Evolutionary conservation across 2,888 invertebrate species (phyloP), one percentile per base, ranked within the genome.

Genomic region (Nebria salina): DNA sequence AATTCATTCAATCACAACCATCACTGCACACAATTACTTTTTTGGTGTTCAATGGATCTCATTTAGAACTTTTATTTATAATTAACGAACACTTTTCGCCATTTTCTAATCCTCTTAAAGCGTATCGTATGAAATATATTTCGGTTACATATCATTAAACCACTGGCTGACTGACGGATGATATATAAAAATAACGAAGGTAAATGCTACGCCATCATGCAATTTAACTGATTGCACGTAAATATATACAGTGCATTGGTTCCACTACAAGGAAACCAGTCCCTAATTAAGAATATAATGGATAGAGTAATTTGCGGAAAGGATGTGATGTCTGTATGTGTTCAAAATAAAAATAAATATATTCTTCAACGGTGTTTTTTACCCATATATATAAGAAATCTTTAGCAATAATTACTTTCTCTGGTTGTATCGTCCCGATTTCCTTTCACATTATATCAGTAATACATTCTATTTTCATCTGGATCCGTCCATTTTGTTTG

Each of bases 181-280:
- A 13, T 54, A 54, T 54, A 54, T 54, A 54, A 54, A 54, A 54
- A 54, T 54, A 54, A 34, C 34, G 34, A 54, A 54, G 11, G 54
- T 54, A 54, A 54, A 77, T 54, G 77, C 77, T 54, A 20, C 77
- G 77, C 34, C 41, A 77, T 26, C 66, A n/a, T 72, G 70, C 70
- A 77, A 77, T 77, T 77, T 77, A 77, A 54, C 70, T 77, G 68
- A 77, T 77, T 77, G 54, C 54, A 77, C 54, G 26, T 77, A 77
- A 77, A 54, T 70, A 54, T 54, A 54, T 54, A 77, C n/a, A 77
- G 64, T 77, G 77, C 54, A 76, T 34, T 76, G 76, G 76, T 76
- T 66, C 76, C 66, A 76, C 41, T 34, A 25, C 42, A 34, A 41
- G 15, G 72, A 77, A 77, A 77, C 70, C 68, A 77, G 25, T 11